Evolutionary conservation across 1,140 invertebrate species (phyloP), one percentile per base, ranked within the genome.

Genomic region (Orchesella cincta): DNA sequence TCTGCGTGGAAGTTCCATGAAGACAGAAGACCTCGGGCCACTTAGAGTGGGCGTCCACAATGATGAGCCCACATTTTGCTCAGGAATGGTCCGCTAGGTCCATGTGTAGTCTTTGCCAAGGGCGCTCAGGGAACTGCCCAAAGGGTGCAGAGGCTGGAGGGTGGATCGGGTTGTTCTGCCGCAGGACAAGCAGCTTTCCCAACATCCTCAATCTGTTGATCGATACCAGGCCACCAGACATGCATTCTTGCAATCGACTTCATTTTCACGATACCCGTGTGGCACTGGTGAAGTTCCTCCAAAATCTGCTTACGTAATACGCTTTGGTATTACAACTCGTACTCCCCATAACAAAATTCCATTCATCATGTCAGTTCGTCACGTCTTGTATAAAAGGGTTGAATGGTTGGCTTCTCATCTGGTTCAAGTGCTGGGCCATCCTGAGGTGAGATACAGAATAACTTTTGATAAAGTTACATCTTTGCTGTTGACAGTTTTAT

Each of bases 41-140:
- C 79, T 88, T 88, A 5, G 85, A 85, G 77, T 83, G 84, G 1
- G 85, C 83, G 75, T 89, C 86, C 0, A 87, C 84, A 0, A 88
- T 64, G 0, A 88, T 80, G 0, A 88, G 76, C 51, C 36, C 85
- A 84, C 77, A 82, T 80, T 23, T 76, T 81, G 5, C 82, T 83
- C n/a, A 82, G 75, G 14, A 87, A 83, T 8, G 85, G n/a, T n/a
- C n/a, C n/a, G n/a, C n/a, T n/a, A n/a, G n/a, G n/a, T n/a, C n/a
- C n/a, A n/a, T n/a, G n/a, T n/a, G n/a, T n/a, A n/a, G n/a, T n/a
- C n/a, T n/a, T n/a, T n/a, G n/a, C n/a, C n/a, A n/a, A n/a, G n/a
- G n/a, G n/a, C n/a, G n/a, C n/a, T n/a, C n/a, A n/a, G n/a, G n/a
- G n/a, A n/a, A n/a, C n/a, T n/a, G n/a, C 76, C 87, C 86, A 87